A percentile compares a stretch with the other conserved stretches of the same genome.
Evolutionary conservation across 2,888 invertebrate species (phyloP).

Genomic region (Drosophila silvestris): DNA sequence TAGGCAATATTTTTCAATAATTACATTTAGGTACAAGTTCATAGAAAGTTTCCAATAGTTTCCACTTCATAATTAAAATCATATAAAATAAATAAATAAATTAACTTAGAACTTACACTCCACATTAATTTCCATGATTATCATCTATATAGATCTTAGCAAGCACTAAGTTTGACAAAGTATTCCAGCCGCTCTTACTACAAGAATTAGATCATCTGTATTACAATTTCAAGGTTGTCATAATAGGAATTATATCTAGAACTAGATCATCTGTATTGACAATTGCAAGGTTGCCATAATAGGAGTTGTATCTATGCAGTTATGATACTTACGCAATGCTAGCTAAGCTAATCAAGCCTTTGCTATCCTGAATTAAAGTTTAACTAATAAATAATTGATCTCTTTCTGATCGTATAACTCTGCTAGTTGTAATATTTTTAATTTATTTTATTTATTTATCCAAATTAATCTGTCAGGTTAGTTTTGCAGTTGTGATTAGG

Average conservation of each 20-base stretch:
- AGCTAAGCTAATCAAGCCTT: background rate
- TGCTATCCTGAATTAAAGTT: background rate
- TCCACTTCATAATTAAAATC: background rate
- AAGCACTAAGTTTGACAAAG: fast-evolving
- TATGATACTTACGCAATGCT: background rate
- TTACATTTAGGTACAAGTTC: no score
- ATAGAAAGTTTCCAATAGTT: background rate
- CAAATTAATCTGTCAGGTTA: background rate
- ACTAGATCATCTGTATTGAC: background rate
- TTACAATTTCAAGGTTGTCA: background rate
- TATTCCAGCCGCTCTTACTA: no score
- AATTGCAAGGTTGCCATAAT: background rate
- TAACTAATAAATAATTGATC: background rate
- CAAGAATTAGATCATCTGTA: background rate
- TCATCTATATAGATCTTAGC: background rate
- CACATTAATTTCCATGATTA: background rate
- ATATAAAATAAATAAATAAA: background rate
- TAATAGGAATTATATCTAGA: background rate
- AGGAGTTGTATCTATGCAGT: background rate
- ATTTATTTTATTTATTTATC: no score
- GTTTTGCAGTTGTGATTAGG: background rate
- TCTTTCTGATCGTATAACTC: background rate
- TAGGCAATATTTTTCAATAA: no score
- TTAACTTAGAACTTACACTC: background rate
- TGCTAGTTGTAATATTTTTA: no score